Base-by-base conservation (phyloP, 2,113 vertebrate genomes). In the Suricata suricatta region DNA sequence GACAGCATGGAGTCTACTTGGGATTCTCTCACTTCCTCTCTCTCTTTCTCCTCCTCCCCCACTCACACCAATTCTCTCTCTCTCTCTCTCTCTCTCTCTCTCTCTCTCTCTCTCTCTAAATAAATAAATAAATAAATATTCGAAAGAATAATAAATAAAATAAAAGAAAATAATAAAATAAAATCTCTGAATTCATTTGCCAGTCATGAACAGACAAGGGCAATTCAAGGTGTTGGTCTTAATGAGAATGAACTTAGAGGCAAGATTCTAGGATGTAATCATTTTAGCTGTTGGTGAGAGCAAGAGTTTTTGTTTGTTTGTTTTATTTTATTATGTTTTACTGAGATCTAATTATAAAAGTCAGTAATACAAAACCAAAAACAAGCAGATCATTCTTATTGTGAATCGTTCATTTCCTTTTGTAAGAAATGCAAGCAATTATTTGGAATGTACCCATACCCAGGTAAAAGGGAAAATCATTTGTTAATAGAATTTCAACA, bases 401-500 rank as follows among this genome's bases (percentile, higher is more conserved):
- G 17, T 72, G 29, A 60, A 11, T 19, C 50, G 60, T 38, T 16
- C 29, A 21, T 93, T 88, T 97, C 90, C 84, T 97, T 97, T 60
- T 33, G 69, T 97, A 76, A 92, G 79, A 98, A 98, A 83, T 69
- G 94, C 83, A 96, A 97, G 44, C n/a, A 29, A 71, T 91, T 94
- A 96, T 97, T 80, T 93, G 97, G 68, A 98, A 76, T 72, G 72
- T 44, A 94, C 88, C 60, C 47, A 82, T 88, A 33, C 9, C 47
- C 93, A 97, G 86, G 54, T 69, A 98, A 98, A 96, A 97, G 21
- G 9, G 72, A 82, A 97, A 88, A 41, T 98, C 57, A 88, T 63
- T 98, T 90, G 98, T 97, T 74, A 0, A 98, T 68, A 92, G 17
- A 96, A 81, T 92, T 97, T 88, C 47, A 98, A 98, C 90, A 1